A percentile compares a stretch with the other conserved stretches of the same genome.
Evolutionary conservation across 30 jellyfish, hydroid and myxozoan genomes (phyloP).

Genomic region (Aurelia sp.): DNA sequence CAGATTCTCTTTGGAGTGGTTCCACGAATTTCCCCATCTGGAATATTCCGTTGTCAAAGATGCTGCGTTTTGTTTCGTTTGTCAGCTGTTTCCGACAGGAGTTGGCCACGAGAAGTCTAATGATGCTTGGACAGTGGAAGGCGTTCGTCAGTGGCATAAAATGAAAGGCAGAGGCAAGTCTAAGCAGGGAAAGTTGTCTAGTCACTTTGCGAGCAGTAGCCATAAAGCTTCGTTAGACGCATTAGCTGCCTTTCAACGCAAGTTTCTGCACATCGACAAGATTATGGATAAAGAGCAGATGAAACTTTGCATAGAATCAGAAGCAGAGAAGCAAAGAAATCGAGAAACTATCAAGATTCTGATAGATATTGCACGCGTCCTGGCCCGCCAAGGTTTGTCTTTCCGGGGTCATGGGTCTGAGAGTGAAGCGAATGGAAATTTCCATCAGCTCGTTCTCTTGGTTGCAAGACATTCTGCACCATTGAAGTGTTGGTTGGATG

Average conservation of each 20-base stretch:
- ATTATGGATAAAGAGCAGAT: constrained; percentile 50
- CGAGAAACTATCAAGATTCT: constrained; percentile 73
- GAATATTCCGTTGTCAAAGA: no score
- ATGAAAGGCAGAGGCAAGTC: no score
- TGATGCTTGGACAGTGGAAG: constrained; percentile 75
- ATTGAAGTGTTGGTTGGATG: constrained; percentile 56
- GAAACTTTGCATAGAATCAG: constrained; percentile 63
- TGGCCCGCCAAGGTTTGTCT: constrained; percentile 75
- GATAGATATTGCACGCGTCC: constrained; percentile 66
- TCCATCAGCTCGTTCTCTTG: constrained; percentile 64
- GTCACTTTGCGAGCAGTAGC: no score
- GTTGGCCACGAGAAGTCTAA: constrained; percentile 39
- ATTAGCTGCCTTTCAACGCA: no score
- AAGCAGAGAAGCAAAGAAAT: constrained; percentile 67
- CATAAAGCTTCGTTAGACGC: no score
- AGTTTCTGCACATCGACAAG: no score
- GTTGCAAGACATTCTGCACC: constrained; percentile 73
- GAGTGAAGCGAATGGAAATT: constrained; percentile 64
- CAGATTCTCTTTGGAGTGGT: no score
- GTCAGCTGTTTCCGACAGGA: no score
- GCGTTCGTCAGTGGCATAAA: no score
- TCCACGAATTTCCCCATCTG: no score
- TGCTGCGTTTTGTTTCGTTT: no score
- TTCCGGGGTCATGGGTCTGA: constrained; percentile 69
- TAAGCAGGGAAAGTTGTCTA: no score